phyloP scores from a whole-genome alignment of 2,797 vertebrate genomes.

The Sylvia borin region DNA sequence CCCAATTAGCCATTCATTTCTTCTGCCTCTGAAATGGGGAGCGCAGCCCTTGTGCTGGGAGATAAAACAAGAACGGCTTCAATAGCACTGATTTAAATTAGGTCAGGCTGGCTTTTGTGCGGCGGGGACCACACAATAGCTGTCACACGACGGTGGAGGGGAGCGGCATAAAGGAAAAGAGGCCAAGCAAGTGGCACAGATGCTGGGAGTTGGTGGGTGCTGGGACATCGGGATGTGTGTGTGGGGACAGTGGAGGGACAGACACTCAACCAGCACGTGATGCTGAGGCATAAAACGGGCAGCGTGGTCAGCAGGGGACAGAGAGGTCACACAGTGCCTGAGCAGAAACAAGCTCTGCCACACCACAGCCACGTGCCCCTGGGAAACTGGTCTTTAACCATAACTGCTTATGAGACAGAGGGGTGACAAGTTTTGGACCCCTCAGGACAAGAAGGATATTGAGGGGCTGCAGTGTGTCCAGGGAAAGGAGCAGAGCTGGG shows the following conservation, averaged over 20 bases:
- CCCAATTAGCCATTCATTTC: constrained; percentile 68
- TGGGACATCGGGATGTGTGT: not conserved
- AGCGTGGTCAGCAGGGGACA: not conserved
- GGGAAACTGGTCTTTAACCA: not conserved
- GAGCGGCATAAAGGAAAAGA: constrained; percentile 64
- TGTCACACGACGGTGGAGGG: constrained; percentile 55
- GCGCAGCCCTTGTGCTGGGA: constrained; percentile 54
- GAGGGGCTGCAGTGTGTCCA: not conserved
- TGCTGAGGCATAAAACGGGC: not conserved
- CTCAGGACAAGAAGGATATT: not conserved
- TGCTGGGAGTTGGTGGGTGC: constrained; percentile 10
- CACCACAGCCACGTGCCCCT: not conserved
- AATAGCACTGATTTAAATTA: constrained; percentile 68
- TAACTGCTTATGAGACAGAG: not conserved
- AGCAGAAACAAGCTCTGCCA: not conserved
- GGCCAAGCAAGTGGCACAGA: constrained; percentile 60
- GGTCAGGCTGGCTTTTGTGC: constrained; percentile 68
- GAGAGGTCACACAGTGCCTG: not conserved
- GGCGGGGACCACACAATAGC: constrained; percentile 50
- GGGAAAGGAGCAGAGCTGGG: not conserved
- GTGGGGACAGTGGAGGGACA: not conserved
- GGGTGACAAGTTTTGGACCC: not conserved
- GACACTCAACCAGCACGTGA: not conserved
- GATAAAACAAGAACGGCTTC: constrained; percentile 66
- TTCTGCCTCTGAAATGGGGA: constrained; percentile 50